Base-by-base conservation (phyloP, 2,888 invertebrate species). In the Zelleria hepariella region DNA sequence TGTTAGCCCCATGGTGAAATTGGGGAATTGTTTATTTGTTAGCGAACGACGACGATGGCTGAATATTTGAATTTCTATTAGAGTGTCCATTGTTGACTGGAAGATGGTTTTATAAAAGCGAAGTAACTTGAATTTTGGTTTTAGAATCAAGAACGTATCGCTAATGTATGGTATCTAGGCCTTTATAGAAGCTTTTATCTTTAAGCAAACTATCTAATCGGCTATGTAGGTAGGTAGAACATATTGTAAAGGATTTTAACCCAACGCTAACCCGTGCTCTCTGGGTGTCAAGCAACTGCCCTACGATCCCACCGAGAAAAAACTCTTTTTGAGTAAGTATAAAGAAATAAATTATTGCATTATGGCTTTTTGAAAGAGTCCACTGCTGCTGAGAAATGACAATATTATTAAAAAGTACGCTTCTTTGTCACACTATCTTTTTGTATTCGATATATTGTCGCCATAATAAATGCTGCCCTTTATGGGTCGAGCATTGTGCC, bases 381-480 rank as follows among this genome's bases (percentile, higher is more conserved):
- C 88, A 88, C 79, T 87, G 82, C 86, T 86, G 88, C 82, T 88
- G 86, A 88, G 88, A 88, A 88, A 88, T 88, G 88, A 88, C 87
- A 86, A 86, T 88, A 88, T 88, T 88, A 88, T 88, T 88, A 88
- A 88, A 88, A 88, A 88, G 84, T 86, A 84, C 80, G 80, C 84
- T 69, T 86, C 86, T 86, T 87, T 87, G 87, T 88, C 86, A 87
- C 88, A 79, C 82, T 86, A 88, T 88, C 88, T 88, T 88, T 87
- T 88, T 88, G 88, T 88, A 74, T 88, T 85, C 85, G 73, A 86
- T 87, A 87, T 87, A 88, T 88, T 88, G 88, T 88, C 88, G 76
- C 86, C 72, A 83, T 87, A 87, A 88, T 87, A 88, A 88, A 88
- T 88, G 88, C 86, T 82, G 83, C 79, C 77, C 84, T 86, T 87